These are phyloP conservation scores for Scatophagus argus DNA, from an alignment of 2,113 vertebrate species.

Conservation along the genomic window DNA sequence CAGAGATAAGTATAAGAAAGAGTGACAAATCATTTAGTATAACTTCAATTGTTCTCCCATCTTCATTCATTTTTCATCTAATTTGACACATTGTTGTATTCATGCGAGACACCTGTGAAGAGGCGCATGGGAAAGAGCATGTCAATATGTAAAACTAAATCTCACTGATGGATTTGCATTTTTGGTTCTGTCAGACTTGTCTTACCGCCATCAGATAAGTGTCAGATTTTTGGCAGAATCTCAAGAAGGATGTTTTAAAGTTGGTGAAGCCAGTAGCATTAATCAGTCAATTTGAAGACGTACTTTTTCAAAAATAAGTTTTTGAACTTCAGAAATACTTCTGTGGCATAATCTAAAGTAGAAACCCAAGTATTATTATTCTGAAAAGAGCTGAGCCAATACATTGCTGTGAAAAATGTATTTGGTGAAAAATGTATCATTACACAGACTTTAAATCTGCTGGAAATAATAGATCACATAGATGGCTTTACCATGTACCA, in stretches of 20 bases:
- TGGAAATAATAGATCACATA: background rate
- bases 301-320: background rate
- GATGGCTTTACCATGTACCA: background rate
- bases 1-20: conserved; percentile 1
- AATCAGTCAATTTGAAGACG: conserved; percentile 15
- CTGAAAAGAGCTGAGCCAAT: background rate
- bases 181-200: conserved; percentile 16
- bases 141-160: conserved; percentile 28
- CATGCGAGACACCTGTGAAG: conserved; percentile 6
- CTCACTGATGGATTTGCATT: conserved; percentile 37
- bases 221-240: conserved; percentile 36
- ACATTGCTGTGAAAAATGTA: background rate
- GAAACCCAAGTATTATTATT: background rate
- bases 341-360: background rate
- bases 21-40: conserved; percentile 47
- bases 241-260: background rate
- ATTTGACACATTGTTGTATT: conserved; percentile 19
- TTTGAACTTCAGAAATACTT: background rate
- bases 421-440: background rate
- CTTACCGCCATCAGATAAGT: conserved; percentile 44
- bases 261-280: background rate
- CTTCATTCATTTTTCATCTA: conserved; percentile 15
- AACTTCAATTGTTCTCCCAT: conserved; percentile 20
- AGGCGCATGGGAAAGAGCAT: background rate
- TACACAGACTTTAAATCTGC: background rate